phyloP scores from a whole-genome alignment of 1,140 invertebrate species.

The Drosophila kepulauana region DNA sequence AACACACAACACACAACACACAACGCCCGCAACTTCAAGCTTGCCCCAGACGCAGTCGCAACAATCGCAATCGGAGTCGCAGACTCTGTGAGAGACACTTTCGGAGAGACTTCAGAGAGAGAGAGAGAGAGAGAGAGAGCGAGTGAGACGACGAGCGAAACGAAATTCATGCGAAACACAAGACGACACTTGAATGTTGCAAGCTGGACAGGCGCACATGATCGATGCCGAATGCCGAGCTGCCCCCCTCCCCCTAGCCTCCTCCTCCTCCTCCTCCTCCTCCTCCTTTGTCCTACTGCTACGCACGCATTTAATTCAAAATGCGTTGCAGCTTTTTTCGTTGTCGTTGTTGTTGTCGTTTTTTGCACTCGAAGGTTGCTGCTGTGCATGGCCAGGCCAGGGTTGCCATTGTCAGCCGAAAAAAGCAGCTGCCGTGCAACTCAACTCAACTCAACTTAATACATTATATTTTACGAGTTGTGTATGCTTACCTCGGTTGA shows the following conservation, averaged over 20 bases:
- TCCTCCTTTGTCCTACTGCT: slow-evolving; percentile 39
- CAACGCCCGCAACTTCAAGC: slow-evolving; percentile 55
- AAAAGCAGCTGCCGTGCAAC: slow-evolving; percentile 36
- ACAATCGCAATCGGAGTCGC: neutral
- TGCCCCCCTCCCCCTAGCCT: neutral
- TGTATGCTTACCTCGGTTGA: slow-evolving; percentile 57
- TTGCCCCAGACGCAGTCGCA: slow-evolving; percentile 18
- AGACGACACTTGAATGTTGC: slow-evolving; percentile 71
- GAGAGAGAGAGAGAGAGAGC: neutral
- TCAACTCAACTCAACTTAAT: neutral
- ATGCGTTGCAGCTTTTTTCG: slow-evolving; percentile 66
- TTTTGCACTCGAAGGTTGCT: slow-evolving; percentile 67
- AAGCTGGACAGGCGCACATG: slow-evolving; percentile 66
- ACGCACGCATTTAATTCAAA: slow-evolving; percentile 75
- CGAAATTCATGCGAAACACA: slow-evolving; percentile 55
- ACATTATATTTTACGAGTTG: slow-evolving; percentile 3
- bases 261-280: neutral
- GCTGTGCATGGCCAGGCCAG: slow-evolving; percentile 71
- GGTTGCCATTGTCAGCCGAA: slow-evolving; percentile 73
- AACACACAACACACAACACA: neutral
- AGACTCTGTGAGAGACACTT: neutral
- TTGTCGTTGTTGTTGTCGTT: slow-evolving; percentile 24
- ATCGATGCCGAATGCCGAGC: slow-evolving; percentile 48
- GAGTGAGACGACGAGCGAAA: slow-evolving; percentile 19
- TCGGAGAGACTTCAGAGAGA: neutral